Conservation (phyloP, 2,888 invertebrate species). For the Tridacna crocea region DNA sequence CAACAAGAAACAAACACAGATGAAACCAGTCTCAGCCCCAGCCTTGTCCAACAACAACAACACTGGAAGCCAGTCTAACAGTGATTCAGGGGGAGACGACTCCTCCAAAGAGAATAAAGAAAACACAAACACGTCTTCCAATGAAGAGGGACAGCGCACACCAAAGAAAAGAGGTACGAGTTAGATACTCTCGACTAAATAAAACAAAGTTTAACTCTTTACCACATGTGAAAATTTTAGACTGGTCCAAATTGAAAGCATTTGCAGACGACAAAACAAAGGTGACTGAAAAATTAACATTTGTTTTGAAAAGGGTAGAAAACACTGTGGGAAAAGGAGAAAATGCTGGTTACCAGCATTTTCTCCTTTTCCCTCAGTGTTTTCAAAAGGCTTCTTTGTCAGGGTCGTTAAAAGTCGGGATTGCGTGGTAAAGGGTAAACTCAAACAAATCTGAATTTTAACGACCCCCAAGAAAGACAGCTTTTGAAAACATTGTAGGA, state of each 20-base stretch:
- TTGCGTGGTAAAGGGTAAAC: too few species aligned
- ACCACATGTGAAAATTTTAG: not conserved
- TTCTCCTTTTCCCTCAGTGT: not conserved
- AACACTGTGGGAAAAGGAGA: too few species aligned
- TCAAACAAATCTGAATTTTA: too few species aligned
- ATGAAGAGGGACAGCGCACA: conserved; percentile 72
- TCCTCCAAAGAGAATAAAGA: conserved; percentile 85
- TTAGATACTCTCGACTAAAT: not conserved
- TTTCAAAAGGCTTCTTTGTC: not conserved
- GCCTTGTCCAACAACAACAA: conserved; percentile 33
- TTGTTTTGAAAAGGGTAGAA: not conserved
- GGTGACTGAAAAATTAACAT: not conserved
- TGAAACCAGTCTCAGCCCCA: conserved; percentile 57
- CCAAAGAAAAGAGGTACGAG: conserved; percentile 79
- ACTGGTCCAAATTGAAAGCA: not conserved
- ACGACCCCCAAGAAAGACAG: too few species aligned
- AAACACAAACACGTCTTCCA: conserved; percentile 69
- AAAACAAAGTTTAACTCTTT: not conserved
- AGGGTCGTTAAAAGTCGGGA: too few species aligned
- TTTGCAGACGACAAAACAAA: not conserved
- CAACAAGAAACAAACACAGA: conserved; percentile 56
- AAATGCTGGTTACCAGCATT: not conserved
- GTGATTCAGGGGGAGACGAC: conserved; percentile 82
- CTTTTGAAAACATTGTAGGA: too few species aligned
- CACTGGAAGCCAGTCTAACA: conserved; percentile 64